A percentile compares a stretch with the other conserved stretches of the same genome.
phyloP scores from a whole-genome alignment of 2,888 invertebrate genomes.

The Sabatieria punctata region DNA sequence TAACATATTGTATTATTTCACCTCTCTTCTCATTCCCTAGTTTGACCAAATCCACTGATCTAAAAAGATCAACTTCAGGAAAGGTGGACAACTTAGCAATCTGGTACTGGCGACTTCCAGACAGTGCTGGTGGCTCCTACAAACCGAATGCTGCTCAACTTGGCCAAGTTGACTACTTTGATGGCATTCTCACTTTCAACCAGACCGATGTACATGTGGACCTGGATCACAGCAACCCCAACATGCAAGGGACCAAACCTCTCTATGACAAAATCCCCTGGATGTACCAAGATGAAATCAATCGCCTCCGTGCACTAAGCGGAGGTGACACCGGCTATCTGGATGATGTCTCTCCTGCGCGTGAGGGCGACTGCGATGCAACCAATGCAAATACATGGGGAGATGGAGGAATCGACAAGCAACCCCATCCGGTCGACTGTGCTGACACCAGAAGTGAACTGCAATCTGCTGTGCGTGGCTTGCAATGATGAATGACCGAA shows the following conservation, averaged over 20 bases:
- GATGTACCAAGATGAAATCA: not conserved
- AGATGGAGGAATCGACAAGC: not conserved
- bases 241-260: no score
- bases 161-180: constrained; percentile 1
- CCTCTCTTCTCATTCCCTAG: no score
- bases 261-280: no score
- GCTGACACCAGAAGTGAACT: constrained; percentile 5
- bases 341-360: constrained; percentile 5
- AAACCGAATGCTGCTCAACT: no score
- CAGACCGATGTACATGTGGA: not conserved
- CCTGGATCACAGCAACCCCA: no score
- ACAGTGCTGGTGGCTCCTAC: no score
- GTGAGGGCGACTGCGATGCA: constrained; percentile 4
- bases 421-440: constrained; percentile 6
- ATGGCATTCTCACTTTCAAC: not conserved
- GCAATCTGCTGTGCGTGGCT: constrained; percentile 4
- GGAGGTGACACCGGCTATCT: no score
- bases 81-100: not conserved
- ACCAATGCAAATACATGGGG: constrained; percentile 2
- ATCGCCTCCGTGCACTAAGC: no score
- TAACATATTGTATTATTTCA: no score
- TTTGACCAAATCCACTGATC: no score
- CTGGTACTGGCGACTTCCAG: constrained; percentile 2
- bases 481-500: not conserved
- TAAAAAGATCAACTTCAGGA: no score